phyloP scores from a whole-genome alignment of 2,888 invertebrate species.

The Cerceris rybyensis region DNA sequence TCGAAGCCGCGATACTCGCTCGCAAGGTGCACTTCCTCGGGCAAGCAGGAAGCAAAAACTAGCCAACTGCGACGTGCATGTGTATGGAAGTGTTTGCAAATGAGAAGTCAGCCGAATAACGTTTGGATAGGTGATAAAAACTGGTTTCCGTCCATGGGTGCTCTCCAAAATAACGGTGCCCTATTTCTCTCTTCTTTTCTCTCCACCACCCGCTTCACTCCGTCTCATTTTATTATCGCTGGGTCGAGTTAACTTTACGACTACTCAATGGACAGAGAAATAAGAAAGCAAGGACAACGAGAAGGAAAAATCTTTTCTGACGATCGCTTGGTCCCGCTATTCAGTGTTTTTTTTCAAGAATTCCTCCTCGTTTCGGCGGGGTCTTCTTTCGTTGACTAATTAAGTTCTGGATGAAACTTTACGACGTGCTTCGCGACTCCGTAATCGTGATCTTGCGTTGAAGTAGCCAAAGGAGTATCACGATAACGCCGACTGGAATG shows the following conservation, averaged over 20 bases:
- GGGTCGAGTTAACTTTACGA: slow-evolving; percentile 34
- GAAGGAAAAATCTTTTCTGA: slow-evolving; percentile 29
- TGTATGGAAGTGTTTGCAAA: slow-evolving; percentile 43
- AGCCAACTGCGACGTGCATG: background rate
- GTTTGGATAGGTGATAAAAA: slow-evolving; percentile 65
- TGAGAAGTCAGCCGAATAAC: slow-evolving; percentile 53
- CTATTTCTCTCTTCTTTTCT: background rate
- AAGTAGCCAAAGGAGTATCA: no score
- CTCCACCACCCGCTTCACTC: no score
- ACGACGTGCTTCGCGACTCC: no score
- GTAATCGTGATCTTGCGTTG: no score
- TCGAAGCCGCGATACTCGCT: slow-evolving; percentile 45
- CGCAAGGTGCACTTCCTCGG: slow-evolving; percentile 33
- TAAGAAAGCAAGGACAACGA: slow-evolving; percentile 15
- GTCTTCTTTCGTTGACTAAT: background rate
- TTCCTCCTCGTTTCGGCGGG: background rate
- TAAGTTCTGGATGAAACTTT: no score
- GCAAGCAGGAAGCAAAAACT: background rate
- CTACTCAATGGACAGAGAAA: slow-evolving; percentile 39
- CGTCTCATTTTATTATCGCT: no score
- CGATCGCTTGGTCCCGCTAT: background rate
- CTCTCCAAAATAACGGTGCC: slow-evolving; percentile 64
- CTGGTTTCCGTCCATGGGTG: slow-evolving; percentile 64
- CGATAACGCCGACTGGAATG: no score
- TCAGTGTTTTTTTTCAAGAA: background rate